Percentiles rank a stretch among this genome's conserved stretches.
These are phyloP conservation scores for Lepus timidus DNA, from an alignment of 2,113 vertebrate species.

Conservation along the genomic window DNA sequence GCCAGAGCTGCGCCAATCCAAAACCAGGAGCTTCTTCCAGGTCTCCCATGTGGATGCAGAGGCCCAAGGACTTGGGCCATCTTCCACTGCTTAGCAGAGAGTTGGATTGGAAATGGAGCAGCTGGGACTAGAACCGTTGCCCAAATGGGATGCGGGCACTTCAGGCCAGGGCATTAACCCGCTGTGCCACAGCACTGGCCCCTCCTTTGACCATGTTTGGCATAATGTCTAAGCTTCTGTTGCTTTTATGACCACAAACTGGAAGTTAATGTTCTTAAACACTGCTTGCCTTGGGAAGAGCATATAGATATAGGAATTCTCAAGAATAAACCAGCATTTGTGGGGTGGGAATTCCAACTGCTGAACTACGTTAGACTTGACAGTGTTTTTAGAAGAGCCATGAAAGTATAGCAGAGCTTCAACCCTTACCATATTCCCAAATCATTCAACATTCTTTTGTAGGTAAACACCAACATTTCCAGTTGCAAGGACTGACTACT, in stretches of 20 bases:
- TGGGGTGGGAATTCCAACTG: neutral
- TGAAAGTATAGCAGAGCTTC: neutral
- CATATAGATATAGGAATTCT: neutral
- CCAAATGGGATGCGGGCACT: too few species aligned
- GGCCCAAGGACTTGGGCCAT: too few species aligned
- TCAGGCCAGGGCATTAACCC: too few species aligned
- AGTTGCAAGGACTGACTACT: neutral
- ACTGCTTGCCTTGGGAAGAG: neutral
- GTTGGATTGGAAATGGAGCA: too few species aligned
- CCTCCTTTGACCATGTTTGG: neutral
- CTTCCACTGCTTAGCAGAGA: too few species aligned
- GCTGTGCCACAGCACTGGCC: too few species aligned
- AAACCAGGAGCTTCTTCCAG: too few species aligned
- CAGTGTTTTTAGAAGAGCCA: neutral
- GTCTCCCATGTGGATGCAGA: too few species aligned
- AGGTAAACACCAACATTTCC: neutral
- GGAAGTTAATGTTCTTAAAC: neutral
- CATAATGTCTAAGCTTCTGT: neutral
- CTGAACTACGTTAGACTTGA: neutral
- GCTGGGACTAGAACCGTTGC: too few species aligned
- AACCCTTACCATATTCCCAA: neutral
- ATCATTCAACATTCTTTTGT: neutral
- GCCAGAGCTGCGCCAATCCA: too few species aligned
- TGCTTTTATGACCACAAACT: neutral
- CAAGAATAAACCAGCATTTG: neutral